Base-by-base conservation (phyloP, 1,140 invertebrate genomes). In the Dendrolimus punctatus region DNA sequence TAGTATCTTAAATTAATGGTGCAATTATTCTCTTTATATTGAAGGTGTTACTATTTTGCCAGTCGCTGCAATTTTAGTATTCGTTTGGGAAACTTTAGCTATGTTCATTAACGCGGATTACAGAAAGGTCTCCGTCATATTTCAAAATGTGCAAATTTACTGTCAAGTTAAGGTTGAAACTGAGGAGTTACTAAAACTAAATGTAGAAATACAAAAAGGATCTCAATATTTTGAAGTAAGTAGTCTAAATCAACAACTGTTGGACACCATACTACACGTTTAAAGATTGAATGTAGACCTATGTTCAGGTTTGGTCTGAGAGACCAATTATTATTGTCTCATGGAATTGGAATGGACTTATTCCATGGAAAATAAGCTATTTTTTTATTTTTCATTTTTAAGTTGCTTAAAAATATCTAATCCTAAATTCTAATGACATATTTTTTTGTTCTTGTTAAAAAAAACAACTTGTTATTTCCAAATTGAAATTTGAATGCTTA, bases 11-110 rank as follows among this genome's bases (percentile, higher is more conserved):
- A 23, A 23, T 3, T 23, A 23, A 23, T 23, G 1, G 3, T 23
- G 23, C 23, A 23, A 46, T 46, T 9, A 45, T 6, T 9, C 23
- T 40, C 4, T 50, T 43, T 43, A 43, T 23, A 23, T 57, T 65
- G 10, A 47, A 68, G 66, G 60, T 46, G 36, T 48, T 0, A 56
- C 44, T n/a, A 47, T 67, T 6, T 67, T 65, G 10, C 65, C 68
- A 4, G 68, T 65, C 61, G 46, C 68, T 6, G 58, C 58, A 1
- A 39, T 59, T 39, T 45, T 68, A 38, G 41, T 62, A 1, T 41
- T 64, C 1, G 60, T 62, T 8, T 66, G 68, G 65, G 64, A 71
- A 52, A 65, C 62, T 5, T 54, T 68, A 7, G 68, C 65, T 2
- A 68, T 65, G 65, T 62, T 51, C 40, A 53, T 49, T 39, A 52